Base-by-base conservation (phyloP, 2,797 vertebrate species). In the Chaetophractus vellerosus region DNA sequence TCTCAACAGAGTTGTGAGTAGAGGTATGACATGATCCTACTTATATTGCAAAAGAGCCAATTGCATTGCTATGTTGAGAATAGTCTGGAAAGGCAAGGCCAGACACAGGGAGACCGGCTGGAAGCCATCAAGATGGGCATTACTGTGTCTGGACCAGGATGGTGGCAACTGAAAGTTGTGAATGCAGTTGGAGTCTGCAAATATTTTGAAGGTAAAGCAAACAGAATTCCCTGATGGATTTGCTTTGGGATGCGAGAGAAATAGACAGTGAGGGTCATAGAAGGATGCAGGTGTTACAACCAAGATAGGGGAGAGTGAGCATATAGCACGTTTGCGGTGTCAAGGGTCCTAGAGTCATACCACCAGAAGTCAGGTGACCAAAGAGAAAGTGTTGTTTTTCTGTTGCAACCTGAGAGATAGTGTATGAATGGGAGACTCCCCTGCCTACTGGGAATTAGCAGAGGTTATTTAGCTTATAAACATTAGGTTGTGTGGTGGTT, bases 381-480 rank as follows among this genome's bases (percentile, higher is more conserved):
- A 86, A 79, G 45, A 75, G 24, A 75, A 71, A 59, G 3, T 0
- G 64, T 64, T 26, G 16, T 5, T 76, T 92, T 57, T 52, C 69
- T 76, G 9, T 68, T 83, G 21, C 36, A 95, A 61, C 41, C 38
- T 23, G 33, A 91, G 75, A 80, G 76, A 38, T 38, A 38, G 4
- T 19, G 69, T 52, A 21, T 57, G 28, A 88, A 81, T 87, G 57
- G 12, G 4, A 45, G 86, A 80, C 31, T 87, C 9, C 24, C 93
- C 76, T 72, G n/a, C 14, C 21, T 71, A 23, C 2, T 81, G 83
- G 19, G 15, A 80, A 59, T 80, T 80, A 63, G 26, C 78, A 81
- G 59, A 88, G 36, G 10, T 52, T 87, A 89, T 85, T 26, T 33
- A 75, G 18, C 11, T 61, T 94, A 45, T 26, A 66, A 75, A 7